A percentile compares a stretch with the other conserved stretches of the same genome.
phyloP scores from a whole-genome alignment of 2,797 vertebrate species.

The Melanotaenia maccullochi region DNA sequence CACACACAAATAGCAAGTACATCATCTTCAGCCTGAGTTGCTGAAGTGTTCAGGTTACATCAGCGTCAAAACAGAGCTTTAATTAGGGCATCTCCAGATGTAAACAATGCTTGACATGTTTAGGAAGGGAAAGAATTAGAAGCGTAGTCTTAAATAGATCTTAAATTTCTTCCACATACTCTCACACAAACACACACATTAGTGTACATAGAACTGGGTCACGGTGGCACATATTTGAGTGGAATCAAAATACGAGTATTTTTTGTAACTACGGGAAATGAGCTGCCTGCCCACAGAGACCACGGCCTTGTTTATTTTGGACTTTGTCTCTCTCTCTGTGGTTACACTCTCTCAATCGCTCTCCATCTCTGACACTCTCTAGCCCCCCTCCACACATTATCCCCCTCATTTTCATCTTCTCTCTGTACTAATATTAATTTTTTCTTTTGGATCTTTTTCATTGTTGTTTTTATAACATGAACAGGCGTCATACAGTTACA shows the following conservation, averaged over 20 bases:
- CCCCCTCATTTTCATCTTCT: constrained; percentile 40
- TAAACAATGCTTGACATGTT: constrained; percentile 49
- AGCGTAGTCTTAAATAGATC: constrained; percentile 16
- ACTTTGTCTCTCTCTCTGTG: constrained; percentile 51
- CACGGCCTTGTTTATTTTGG: constrained; percentile 76
- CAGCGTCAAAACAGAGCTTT: background rate
- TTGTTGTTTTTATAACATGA: background rate
- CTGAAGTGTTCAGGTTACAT: background rate
- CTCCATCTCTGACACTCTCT: constrained; percentile 35
- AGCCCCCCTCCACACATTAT: constrained; percentile 17
- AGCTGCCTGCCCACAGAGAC: constrained; percentile 72
- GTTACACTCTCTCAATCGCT: constrained; percentile 52
- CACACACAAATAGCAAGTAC: background rate
- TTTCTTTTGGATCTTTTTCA: constrained; percentile 7
- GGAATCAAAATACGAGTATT: constrained; percentile 71
- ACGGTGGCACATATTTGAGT: constrained; percentile 61
- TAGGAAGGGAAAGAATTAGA: constrained; percentile 19
- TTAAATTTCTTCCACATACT: constrained; percentile 13
- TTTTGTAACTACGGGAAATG: constrained; percentile 78
- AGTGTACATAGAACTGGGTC: constrained; percentile 51
- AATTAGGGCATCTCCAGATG: constrained; percentile 12
- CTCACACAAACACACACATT: constrained; percentile 12
- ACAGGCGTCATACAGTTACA: background rate
- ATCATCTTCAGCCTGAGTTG: background rate
- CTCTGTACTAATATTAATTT: constrained; percentile 24